These are phyloP conservation scores for Pelobates fuscus DNA, from an alignment of 2,113 vertebrate species.

Conservation along the genomic window DNA sequence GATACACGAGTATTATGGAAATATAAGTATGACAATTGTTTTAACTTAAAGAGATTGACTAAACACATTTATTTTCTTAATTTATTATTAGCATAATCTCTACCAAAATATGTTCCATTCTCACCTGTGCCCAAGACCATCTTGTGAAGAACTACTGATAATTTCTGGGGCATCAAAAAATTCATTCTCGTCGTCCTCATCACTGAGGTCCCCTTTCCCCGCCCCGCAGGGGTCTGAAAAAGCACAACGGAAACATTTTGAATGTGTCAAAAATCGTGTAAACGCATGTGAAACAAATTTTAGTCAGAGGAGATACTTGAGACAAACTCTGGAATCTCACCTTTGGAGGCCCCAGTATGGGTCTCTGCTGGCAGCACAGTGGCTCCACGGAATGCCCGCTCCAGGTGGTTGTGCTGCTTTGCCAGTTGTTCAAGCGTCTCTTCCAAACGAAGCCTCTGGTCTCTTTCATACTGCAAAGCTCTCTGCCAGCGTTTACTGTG, in stretches of 20 bases:
- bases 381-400: slow-evolving; percentile 90
- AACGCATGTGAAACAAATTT: too few relatives aligned
- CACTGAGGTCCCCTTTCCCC: slow-evolving; percentile 87
- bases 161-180: slow-evolving; percentile 93
- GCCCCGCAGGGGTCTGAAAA: slow-evolving; percentile 70
- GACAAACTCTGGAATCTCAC: slow-evolving; percentile 56
- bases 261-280: not conserved
- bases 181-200: slow-evolving; percentile 93
- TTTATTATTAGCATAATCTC: too few relatives aligned
- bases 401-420: slow-evolving; percentile 96
- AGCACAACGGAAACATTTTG: not conserved
- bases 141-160: slow-evolving; percentile 77
- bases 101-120: slow-evolving; percentile 20
- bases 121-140: slow-evolving; percentile 90
- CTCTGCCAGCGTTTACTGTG: slow-evolving; percentile 96
- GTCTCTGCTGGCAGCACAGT: slow-evolving; percentile 77
- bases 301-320: not conserved
- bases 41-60: too few relatives aligned
- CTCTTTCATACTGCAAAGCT: slow-evolving; percentile 87
- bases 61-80: too few relatives aligned
- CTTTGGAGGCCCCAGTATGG: slow-evolving; percentile 65
- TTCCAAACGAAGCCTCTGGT: slow-evolving; percentile 90
- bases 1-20: too few relatives aligned
- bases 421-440: slow-evolving; percentile 94
- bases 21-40: too few relatives aligned